Conservation (phyloP, 2,888 invertebrate species). For the Tholera decimalis region DNA sequence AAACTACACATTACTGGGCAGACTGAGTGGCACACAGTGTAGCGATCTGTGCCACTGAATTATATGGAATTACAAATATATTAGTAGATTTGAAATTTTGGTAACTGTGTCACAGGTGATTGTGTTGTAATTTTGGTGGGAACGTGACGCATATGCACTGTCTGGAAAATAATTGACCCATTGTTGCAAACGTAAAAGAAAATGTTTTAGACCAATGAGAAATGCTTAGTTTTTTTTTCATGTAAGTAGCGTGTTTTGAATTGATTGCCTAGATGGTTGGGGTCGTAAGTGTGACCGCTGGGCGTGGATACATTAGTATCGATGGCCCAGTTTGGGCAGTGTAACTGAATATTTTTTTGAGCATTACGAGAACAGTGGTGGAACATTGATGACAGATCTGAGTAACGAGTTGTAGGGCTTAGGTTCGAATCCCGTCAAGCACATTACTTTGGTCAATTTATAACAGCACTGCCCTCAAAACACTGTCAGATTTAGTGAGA, state of each 20-base stretch:
- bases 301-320: neutral
- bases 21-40: constrained; percentile 57
- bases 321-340: neutral
- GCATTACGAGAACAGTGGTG: too few species aligned
- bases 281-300: neutral
- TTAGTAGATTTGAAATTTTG: constrained; percentile 45
- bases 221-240: neutral
- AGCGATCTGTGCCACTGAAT: constrained; percentile 56
- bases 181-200: constrained; percentile 9
- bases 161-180: constrained; percentile 44
- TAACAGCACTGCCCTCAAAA: too few species aligned
- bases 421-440: too few species aligned
- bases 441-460: too few species aligned
- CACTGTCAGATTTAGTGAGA: too few species aligned
- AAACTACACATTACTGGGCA: constrained; percentile 33
- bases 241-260: neutral
- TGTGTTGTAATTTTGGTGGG: constrained; percentile 40
- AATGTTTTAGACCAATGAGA: neutral
- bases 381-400: too few species aligned
- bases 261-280: neutral
- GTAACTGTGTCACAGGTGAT: constrained; percentile 44
- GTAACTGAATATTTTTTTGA: neutral
- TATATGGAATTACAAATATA: constrained; percentile 59
- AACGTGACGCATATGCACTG: constrained; percentile 28
- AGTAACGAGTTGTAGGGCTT: too few species aligned